Evolutionary conservation across 2,113 vertebrate genomes (phyloP).

Genomic region (Sprattus sprattus): DNA sequence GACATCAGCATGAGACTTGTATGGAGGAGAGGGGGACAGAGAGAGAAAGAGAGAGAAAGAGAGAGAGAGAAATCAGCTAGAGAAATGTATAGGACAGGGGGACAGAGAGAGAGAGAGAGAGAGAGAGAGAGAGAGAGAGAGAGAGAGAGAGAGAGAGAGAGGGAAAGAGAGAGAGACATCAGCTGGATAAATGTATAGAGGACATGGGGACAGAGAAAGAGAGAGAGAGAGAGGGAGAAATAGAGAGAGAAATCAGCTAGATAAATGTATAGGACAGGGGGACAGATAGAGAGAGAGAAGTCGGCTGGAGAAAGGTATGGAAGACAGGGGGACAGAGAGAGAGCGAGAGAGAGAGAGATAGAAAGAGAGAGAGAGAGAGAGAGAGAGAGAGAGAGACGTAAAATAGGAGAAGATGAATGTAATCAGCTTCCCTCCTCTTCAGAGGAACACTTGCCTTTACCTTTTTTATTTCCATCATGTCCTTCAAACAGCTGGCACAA

Average conservation of each 20-base stretch:
- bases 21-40: background rate
- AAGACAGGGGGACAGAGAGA: background rate
- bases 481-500: background rate
- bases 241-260: background rate
- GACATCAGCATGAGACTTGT: no score
- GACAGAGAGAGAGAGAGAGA: background rate
- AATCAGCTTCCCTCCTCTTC: background rate
- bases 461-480: background rate
- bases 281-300: background rate
- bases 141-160: background rate
- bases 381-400: background rate
- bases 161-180: background rate
- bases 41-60: background rate
- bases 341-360: background rate
- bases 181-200: no score
- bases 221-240: background rate
- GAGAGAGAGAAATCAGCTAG: background rate
- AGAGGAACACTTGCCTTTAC: background rate
- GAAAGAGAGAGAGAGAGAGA: background rate
- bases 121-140: background rate
- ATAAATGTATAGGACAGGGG: no score
- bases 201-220: background rate
- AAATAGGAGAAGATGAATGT: background rate
- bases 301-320: no score
- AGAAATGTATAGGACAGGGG: background rate